Evolutionary conservation across 2,797 vertebrate genomes (phyloP).

Genomic region (Tachyglossus aculeatus): DNA sequence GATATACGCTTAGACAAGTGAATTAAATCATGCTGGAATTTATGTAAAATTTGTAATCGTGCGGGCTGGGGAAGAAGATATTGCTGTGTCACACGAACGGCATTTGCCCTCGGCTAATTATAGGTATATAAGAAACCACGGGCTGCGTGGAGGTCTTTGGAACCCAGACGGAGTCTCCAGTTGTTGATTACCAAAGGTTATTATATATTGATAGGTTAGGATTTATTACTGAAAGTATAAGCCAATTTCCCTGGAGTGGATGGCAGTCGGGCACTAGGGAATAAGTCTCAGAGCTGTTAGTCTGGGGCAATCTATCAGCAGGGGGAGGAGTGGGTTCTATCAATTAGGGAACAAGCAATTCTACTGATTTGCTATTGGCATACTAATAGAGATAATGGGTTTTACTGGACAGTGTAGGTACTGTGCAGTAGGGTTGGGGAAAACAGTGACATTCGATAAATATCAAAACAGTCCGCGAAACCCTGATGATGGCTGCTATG

Average conservation of each 20-base stretch:
- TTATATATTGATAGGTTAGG: conserved; percentile 76
- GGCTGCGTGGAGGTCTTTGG: conserved; percentile 51
- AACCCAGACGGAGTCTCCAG: conserved; percentile 64
- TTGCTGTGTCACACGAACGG: conserved; percentile 24
- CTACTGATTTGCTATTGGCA: conserved; percentile 79
- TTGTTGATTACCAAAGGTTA: conserved; percentile 71
- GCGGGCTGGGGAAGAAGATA: conserved; percentile 9
- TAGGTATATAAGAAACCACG: conserved; percentile 46
- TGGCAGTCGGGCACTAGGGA: conserved; percentile 62
- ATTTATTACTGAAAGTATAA: conserved; percentile 75
- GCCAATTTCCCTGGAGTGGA: conserved; percentile 65
- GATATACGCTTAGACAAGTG: conserved; percentile 18
- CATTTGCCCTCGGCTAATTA: conserved; percentile 70
- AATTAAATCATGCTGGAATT: conserved; percentile 58
- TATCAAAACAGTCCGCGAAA: conserved; percentile 73
- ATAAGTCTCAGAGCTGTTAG: conserved; percentile 71
- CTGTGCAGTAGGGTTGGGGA: conserved; percentile 59
- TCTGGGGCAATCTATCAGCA: conserved; percentile 77
- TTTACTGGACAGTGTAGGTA: conserved; percentile 75
- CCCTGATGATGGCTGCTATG: conserved; percentile 52
- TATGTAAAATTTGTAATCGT: conserved; percentile 42
- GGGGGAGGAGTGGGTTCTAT: conserved; percentile 73
- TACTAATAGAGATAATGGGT: conserved; percentile 80
- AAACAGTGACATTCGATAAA: conserved; percentile 70
- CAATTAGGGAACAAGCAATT: conserved; percentile 84